A percentile compares a stretch with the other conserved stretches of the same genome.
These are phyloP conservation scores for Helicoverpa assulta DNA, from an alignment of 2,888 invertebrate species.

Conservation along the genomic window DNA sequence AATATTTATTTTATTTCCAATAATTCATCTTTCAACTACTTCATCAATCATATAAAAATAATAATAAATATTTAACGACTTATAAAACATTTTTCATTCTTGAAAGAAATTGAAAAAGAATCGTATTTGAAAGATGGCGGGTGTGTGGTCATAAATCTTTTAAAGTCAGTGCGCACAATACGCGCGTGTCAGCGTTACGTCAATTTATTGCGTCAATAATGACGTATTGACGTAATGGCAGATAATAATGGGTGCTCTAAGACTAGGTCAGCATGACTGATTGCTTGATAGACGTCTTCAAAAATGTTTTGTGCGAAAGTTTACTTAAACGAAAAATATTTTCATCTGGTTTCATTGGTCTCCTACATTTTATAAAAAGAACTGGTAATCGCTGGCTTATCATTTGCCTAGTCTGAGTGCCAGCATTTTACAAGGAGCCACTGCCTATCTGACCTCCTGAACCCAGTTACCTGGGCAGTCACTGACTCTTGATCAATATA, in stretches of 20 bases:
- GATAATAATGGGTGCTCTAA: constrained; percentile 59
- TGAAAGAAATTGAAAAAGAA: constrained; percentile 24
- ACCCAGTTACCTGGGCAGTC: no score
- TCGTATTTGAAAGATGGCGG: constrained; percentile 17
- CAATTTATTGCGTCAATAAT: constrained; percentile 61
- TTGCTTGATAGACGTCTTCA: not conserved
- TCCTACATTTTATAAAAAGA: no score
- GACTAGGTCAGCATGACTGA: constrained; percentile 6
- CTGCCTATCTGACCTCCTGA: no score
- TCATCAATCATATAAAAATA: constrained; percentile 3
- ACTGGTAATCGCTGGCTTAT: no score
- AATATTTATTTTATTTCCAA: not conserved
- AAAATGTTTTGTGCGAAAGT: not conserved
- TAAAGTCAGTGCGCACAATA: constrained; percentile 49
- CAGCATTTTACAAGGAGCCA: no score
- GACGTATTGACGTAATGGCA: constrained; percentile 42
- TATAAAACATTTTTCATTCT: constrained; percentile 42
- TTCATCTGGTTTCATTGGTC: no score
- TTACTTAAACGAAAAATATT: not conserved
- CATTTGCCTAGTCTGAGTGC: no score
- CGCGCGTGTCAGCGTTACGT: constrained; percentile 46
- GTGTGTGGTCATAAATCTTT: constrained; percentile 52
- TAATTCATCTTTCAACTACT: constrained; percentile 12
- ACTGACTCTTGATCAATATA: no score
- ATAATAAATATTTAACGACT: constrained; percentile 30